Evolutionary conservation across 2,113 vertebrate species (phyloP).

Genomic region (Charadrius vociferus): DNA sequence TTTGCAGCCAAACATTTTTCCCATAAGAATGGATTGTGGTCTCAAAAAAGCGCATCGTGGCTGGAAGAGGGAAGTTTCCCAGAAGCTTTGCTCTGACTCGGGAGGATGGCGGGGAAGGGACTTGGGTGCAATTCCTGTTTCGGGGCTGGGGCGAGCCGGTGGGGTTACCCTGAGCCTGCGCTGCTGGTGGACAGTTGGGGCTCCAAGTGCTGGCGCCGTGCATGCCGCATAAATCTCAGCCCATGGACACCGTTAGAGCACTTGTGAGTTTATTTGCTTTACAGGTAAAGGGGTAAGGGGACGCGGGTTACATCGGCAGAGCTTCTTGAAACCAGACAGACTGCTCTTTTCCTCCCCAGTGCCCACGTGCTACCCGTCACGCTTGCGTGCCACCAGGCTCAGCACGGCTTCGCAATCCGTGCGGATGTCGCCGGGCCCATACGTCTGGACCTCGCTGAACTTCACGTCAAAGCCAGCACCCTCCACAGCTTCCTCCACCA

Average conservation of each 20-base stretch:
- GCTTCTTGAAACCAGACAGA: rapidly evolving
- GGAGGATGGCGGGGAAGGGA: background rate
- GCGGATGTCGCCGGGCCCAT: rapidly evolving
- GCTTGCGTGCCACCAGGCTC: background rate
- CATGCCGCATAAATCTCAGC: background rate
- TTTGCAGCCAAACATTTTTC: background rate
- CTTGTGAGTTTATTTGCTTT: background rate
- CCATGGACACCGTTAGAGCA: rapidly evolving
- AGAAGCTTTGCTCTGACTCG: background rate
- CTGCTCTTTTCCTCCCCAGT: background rate
- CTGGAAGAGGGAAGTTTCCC: background rate
- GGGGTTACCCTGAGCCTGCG: background rate
- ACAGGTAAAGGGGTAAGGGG: background rate
- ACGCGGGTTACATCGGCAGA: no score
- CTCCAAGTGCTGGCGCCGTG: rapidly evolving
- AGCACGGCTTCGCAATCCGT: background rate
- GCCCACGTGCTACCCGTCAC: rapidly evolving
- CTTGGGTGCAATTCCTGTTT: no score
- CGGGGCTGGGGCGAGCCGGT: background rate
- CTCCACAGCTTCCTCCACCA: background rate
- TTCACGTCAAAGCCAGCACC: constrained; percentile 38
- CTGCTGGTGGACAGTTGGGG: background rate
- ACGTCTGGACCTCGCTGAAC: background rate
- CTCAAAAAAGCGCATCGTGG: rapidly evolving
- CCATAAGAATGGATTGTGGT: background rate